Evolutionary conservation across 2,888 invertebrate species (phyloP).

Genomic region (Blomia tropicalis): DNA sequence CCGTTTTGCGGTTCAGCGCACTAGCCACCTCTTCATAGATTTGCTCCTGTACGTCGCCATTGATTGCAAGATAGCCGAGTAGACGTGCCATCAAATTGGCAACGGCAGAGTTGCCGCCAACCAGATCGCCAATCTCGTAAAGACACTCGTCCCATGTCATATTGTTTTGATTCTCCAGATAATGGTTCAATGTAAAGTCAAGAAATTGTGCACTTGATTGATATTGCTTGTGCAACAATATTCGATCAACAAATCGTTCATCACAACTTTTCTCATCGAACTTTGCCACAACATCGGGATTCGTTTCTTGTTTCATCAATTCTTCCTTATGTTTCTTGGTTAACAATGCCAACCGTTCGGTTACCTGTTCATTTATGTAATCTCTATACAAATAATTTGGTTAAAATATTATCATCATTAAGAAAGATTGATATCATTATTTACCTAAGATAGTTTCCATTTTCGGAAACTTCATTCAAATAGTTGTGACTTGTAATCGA

Average conservation of each 20-base stretch:
- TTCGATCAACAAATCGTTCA: conserved; percentile 10
- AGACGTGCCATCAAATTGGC: conserved; percentile 61
- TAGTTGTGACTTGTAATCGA: conserved; percentile 45
- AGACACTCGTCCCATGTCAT: conserved; percentile 25
- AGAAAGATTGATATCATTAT: not conserved
- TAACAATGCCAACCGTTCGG: conserved; percentile 8
- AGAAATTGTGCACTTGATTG: conserved; percentile 25
- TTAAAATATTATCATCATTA: not conserved
- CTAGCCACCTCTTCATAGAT: conserved; percentile 50
- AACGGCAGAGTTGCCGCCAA: conserved; percentile 73
- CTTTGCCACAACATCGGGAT: not conserved
- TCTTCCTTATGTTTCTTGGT: not conserved
- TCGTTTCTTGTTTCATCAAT: not conserved
- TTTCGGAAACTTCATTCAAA: conserved; percentile 40
- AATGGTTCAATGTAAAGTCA: conserved; percentile 26
- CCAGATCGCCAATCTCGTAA: conserved; percentile 45
- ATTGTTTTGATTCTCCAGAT: conserved; percentile 11
- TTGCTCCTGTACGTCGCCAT: conserved; percentile 46
- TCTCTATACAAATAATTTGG: conserved; percentile 11
- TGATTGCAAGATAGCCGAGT: conserved; percentile 44
- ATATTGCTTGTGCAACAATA: conserved; percentile 8
- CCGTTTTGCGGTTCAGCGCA: not conserved
- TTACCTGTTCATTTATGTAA: conserved; percentile 22
- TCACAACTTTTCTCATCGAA: conserved; percentile 7
- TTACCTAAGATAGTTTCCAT: conserved; percentile 5